Evolutionary conservation across 2,888 invertebrate genomes (phyloP).

Genomic region (Nemurella pictetii): DNA sequence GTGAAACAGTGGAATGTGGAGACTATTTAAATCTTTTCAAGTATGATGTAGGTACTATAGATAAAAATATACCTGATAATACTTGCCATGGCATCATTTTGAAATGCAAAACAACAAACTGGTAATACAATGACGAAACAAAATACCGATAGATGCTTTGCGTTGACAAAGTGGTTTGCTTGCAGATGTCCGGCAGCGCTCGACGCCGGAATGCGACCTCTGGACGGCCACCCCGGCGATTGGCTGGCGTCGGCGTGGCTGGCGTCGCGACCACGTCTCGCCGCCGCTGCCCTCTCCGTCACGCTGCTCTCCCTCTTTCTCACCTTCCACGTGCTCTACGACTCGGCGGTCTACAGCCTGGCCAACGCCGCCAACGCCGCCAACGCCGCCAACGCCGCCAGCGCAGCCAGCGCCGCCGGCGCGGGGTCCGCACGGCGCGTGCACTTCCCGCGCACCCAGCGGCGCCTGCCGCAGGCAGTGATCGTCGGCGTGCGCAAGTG

Average conservation of each 20-base stretch:
- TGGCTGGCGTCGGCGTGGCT: conserved; percentile 72
- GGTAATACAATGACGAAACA: too few species aligned
- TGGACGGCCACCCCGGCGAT: conserved; percentile 81
- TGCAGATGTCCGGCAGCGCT: conserved; percentile 81
- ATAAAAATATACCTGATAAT: too few species aligned
- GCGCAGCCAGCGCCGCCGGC: conserved; percentile 49
- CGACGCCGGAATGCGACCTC: conserved; percentile 74
- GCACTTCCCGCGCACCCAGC: conserved; percentile 65
- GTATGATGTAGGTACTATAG: too few species aligned
- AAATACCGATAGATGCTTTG: too few species aligned
- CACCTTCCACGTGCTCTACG: conserved; percentile 83
- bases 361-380: conserved; percentile 58
- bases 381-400: conserved; percentile 47
- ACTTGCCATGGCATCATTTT: too few species aligned
- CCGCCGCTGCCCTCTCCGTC: conserved; percentile 76
- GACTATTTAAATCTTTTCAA: too few species aligned
- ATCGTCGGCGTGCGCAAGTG: conserved; percentile 96
- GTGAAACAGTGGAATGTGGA: too few species aligned
- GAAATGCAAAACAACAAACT: too few species aligned
- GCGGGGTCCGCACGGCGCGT: conserved; percentile 53
- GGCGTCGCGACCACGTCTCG: conserved; percentile 84
- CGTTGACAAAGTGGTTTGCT: conserved; percentile 38
- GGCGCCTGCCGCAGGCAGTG: conserved; percentile 75
- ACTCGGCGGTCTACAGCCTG: conserved; percentile 77
- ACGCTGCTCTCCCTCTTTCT: conserved; percentile 80